Percentiles rank a stretch among this genome's conserved stretches.
Evolutionary conservation across 92 coral and sea anemone genomes (phyloP).

Genomic region (Zoanthus solanderi): DNA sequence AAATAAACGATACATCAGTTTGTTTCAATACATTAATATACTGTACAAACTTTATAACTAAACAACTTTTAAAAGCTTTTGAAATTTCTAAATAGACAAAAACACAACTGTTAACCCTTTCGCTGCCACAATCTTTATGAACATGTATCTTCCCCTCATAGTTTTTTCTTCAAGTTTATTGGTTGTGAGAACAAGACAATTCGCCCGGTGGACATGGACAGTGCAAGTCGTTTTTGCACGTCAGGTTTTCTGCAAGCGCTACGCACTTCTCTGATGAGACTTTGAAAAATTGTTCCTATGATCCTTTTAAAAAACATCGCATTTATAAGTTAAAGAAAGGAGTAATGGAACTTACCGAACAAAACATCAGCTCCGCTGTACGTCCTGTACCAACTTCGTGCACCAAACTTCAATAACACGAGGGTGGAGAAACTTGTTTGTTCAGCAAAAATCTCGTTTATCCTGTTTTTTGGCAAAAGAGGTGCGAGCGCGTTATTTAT

Average conservation of each 20-base stretch:
- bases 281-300: constrained; percentile 30
- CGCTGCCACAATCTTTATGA: no score
- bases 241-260: constrained; percentile 21
- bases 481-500: background rate
- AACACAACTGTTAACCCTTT: no score
- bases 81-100: no score
- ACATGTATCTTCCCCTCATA: no score
- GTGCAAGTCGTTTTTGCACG: constrained; percentile 28
- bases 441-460: constrained; percentile 13
- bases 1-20: no score
- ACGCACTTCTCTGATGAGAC: constrained; percentile 25
- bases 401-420: constrained; percentile 25
- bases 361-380: constrained; percentile 25
- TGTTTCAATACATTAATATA: no score
- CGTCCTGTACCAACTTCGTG: constrained; percentile 2
- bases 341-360: constrained; percentile 32
- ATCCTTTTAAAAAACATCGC: constrained; percentile 36
- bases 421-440: constrained; percentile 26
- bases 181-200: background rate
- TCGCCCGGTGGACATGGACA: constrained; percentile 20
- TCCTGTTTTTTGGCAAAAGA: background rate
- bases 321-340: constrained; percentile 12
- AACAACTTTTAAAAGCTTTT: no score
- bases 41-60: no score
- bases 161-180: no score